These are phyloP conservation scores for honey bee (Apis mellifera) DNA, from an alignment of 1,140 invertebrate species.

Conservation along the genomic window DNA sequence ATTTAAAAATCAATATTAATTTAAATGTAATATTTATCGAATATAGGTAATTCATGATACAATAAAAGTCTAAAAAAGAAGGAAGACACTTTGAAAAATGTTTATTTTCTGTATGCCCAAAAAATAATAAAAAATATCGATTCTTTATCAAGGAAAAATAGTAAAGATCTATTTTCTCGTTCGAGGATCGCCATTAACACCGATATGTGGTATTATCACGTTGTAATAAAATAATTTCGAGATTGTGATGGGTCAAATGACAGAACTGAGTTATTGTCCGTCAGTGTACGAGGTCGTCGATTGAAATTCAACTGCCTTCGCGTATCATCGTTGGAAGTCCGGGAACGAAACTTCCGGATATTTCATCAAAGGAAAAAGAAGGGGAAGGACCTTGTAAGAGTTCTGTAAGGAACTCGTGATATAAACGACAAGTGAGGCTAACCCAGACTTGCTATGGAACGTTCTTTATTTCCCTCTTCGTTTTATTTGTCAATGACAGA, in stretches of 20 bases:
- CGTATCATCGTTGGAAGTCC: constrained; percentile 38
- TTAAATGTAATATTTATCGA: too few species aligned
- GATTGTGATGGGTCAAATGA: neutral
- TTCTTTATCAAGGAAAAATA: neutral
- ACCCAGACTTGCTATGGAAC: neutral
- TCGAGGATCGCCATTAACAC: neutral
- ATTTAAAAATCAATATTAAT: neutral
- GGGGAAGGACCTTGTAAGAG: constrained; percentile 42
- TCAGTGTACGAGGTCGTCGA: constrained; percentile 23
- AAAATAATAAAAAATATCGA: neutral
- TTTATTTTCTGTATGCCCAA: neutral
- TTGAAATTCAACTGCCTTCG: constrained; percentile 35
- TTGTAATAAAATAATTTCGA: neutral
- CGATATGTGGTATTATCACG: neutral
- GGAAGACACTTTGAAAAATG: neutral
- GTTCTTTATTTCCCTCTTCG: constrained; percentile 25
- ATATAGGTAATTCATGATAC: too few species aligned
- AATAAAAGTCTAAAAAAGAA: neutral
- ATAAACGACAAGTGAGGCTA: constrained; percentile 42
- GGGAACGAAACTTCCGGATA: constrained; percentile 45
- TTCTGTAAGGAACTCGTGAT: constrained; percentile 40
- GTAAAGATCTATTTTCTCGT: neutral
- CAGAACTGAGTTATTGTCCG: neutral
- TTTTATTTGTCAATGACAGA: constrained; percentile 37
- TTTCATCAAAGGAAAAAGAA: constrained; percentile 4